Conservation (phyloP, 2,113 vertebrate genomes). For the Cebidichthys violaceus region DNA sequence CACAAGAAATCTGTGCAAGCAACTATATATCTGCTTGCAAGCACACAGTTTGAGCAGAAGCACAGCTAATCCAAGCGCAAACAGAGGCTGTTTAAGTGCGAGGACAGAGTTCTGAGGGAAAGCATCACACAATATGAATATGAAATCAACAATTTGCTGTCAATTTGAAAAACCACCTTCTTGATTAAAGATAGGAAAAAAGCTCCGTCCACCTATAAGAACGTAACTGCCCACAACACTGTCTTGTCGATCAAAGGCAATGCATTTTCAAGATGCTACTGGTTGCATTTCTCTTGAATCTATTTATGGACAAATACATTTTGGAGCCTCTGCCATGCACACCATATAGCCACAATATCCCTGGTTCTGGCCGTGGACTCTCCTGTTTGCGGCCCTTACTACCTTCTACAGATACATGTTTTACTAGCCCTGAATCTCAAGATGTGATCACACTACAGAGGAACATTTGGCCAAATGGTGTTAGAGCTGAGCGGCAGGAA, state of each 20-base stretch:
- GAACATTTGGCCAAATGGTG: background rate
- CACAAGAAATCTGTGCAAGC: background rate
- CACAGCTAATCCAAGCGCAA: background rate
- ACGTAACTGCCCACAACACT: background rate
- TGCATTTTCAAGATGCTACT: background rate
- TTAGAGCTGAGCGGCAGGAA: background rate
- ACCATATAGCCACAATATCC: background rate
- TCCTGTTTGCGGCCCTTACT: background rate
- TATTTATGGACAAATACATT: too few relatives aligned
- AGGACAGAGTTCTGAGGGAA: background rate
- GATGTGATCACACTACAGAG: background rate
- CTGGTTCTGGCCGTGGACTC: too few relatives aligned
- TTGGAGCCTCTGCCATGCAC: background rate
- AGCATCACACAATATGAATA: background rate
- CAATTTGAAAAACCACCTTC: background rate
- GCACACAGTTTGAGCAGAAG: background rate
- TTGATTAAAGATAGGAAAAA: background rate
- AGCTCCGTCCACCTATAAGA: background rate
- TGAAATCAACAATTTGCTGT: background rate
- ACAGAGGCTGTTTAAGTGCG: background rate
- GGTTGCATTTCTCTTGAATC: background rate
- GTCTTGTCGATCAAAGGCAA: background rate
- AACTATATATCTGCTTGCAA: background rate
- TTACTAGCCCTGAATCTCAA: background rate
- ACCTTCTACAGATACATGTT: background rate